Evolutionary conservation across 2,797 vertebrate genomes (phyloP), one percentile per base, ranked within the genome.

Genomic region (Cyprinella venusta): DNA sequence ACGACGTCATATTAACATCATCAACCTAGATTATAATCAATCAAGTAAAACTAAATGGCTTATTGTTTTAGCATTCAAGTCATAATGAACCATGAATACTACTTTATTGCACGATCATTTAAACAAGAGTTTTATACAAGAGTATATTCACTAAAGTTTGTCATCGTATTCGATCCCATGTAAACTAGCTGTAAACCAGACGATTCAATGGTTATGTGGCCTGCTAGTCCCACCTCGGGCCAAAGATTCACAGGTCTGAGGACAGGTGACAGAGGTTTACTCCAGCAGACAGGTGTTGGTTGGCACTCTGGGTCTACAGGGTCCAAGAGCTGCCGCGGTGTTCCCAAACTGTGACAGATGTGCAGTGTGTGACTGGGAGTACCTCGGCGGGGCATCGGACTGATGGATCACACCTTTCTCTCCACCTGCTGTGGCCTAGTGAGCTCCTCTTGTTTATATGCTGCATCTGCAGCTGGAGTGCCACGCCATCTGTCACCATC

Each of bases 351-450:
- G 12, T 82, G 82, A 84, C 82, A 84, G 79, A 81, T 84, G 80
- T 82, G 26, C 24, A 30, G 61, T 0, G 63, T 85, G 69, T 16
- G 12, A 42, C 26, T 33, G 68, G 8, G 5, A 42, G 48, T 33
- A 54, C 19, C 52, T 18, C 52, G 18, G 33, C 21, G 65, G 74
- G 82, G 76, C 72, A 67, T 70, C 68, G 24, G 40, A 59, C 79
- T 84, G 82, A 86, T 81, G 52, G 82, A 86, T 84, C 67, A 45
- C 74, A 74, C 70, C 75, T 78, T 54, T 78, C 30, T 81, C 61
- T 74, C 79, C 68, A 72, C 78, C 78, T 84, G 82, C 82, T 45
- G 67, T 6, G 56, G 38, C 56, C 71, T 50, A 54, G 56, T 7
- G n/a, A 79, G 56, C 48, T 80, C 40, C 61, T 84, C 79, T 74